Evolutionary conservation across 2,797 vertebrate genomes (phyloP).

Genomic region (Liparis tanakae): DNA sequence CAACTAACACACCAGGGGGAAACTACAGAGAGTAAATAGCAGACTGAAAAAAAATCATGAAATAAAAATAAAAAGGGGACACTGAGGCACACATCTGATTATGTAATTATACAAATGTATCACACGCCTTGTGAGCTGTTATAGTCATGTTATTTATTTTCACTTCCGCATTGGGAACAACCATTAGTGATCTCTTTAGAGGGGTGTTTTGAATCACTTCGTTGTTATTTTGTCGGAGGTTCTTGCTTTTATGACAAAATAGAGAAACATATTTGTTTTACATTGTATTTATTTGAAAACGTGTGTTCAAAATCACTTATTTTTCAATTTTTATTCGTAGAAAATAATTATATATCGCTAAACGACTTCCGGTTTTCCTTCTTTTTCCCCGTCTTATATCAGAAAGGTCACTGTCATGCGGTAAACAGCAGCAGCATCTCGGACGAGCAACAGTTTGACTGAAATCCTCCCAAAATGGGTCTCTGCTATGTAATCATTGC

Average conservation of each 20-base stretch:
- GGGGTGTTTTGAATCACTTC: neutral
- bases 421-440: slow-evolving; percentile 55
- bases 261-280: rapidly evolving
- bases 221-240: rapidly evolving
- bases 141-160: neutral
- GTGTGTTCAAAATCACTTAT: rapidly evolving
- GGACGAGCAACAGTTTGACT: rapidly evolving
- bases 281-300: rapidly evolving
- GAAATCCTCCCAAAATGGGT: slow-evolving; percentile 45
- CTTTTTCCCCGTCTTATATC: neutral
- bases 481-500: slow-evolving; percentile 19
- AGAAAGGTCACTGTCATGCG: slow-evolving; percentile 36
- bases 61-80: too few species aligned
- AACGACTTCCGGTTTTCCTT: neutral
- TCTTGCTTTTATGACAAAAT: rapidly evolving
- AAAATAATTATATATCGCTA: rapidly evolving
- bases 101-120: too few species aligned
- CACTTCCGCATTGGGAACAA: slow-evolving; percentile 57
- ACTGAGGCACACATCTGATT: too few species aligned
- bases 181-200: slow-evolving; percentile 13
- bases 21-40: too few species aligned
- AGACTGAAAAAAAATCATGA: too few species aligned
- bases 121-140: neutral
- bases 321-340: rapidly evolving
- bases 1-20: too few species aligned